These are phyloP conservation scores for Drosophila kurseongensis DNA, from an alignment of 1,140 invertebrate genomes.

Conservation along the genomic window DNA sequence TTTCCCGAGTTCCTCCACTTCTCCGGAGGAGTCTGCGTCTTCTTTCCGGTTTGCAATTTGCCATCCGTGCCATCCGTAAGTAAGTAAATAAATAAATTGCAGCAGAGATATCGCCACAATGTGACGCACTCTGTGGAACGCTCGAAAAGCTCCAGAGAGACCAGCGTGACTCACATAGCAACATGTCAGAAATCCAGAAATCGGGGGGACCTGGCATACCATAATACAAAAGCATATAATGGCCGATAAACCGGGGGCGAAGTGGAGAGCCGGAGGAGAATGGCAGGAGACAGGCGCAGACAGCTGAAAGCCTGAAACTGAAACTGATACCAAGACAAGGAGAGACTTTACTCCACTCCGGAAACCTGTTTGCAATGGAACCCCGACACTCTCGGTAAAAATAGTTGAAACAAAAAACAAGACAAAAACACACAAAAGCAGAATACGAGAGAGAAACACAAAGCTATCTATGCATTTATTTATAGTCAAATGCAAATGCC, in stretches of 20 bases:
- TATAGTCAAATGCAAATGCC: conserved; percentile 21
- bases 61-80: conserved; percentile 19
- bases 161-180: conserved; percentile 53
- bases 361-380: conserved; percentile 36
- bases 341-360: neutral
- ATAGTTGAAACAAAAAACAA: conserved; percentile 8
- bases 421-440: neutral
- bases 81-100: conserved; percentile 66
- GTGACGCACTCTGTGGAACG: conserved; percentile 50
- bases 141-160: conserved; percentile 1
- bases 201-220: conserved; percentile 14
- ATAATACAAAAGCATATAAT: conserved; percentile 7
- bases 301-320: conserved; percentile 10
- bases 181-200: conserved; percentile 30
- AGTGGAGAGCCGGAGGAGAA: neutral
- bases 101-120: conserved; percentile 53
- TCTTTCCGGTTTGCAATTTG: conserved; percentile 42
- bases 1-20: conserved; percentile 1
- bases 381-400: conserved; percentile 11
- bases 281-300: conserved; percentile 14
- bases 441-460: neutral
- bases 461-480: conserved; percentile 25
- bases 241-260: neutral
- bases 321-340: conserved; percentile 8
- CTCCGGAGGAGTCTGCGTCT: conserved; percentile 7